Evolutionary conservation across 1,140 invertebrate species (phyloP).

Genomic region (Drosophila neocordata): DNA sequence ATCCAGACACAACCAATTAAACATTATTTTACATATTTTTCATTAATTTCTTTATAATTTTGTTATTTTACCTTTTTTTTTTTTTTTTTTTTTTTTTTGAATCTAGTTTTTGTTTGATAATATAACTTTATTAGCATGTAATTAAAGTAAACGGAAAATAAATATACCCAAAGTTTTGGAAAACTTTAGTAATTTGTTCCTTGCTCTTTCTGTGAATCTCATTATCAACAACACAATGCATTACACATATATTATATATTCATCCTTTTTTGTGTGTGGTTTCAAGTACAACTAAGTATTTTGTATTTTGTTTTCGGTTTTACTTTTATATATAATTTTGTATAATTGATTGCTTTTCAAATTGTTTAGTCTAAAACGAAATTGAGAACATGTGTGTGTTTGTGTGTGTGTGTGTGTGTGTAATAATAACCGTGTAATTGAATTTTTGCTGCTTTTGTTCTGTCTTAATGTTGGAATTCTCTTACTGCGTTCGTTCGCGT

Average conservation of each 20-base stretch:
- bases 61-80: conserved; percentile 17
- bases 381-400: conserved; percentile 23
- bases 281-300: conserved; percentile 48
- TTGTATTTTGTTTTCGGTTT: not conserved
- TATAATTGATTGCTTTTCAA: conserved; percentile 68
- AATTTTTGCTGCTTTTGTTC: conserved; percentile 21
- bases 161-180: conserved; percentile 21
- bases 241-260: not conserved
- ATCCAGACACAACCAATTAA: conserved; percentile 5
- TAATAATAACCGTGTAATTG: conserved; percentile 20
- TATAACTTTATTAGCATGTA: conserved; percentile 70
- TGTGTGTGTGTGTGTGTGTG: no score
- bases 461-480: conserved; percentile 27
- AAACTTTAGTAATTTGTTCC: conserved; percentile 28
- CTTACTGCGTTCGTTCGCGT: conserved; percentile 42
- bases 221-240: conserved; percentile 8
- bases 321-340: conserved; percentile 13
- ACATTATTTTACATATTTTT: conserved; percentile 19
- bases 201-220: conserved; percentile 5
- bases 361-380: conserved; percentile 44
- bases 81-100: not conserved
- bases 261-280: conserved; percentile 26
- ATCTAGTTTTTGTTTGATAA: conserved; percentile 49
- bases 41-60: no score
- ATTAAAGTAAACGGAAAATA: conserved; percentile 51